phyloP scores from a whole-genome alignment of 2,113 vertebrate genomes.

The Aythya baeri region DNA sequence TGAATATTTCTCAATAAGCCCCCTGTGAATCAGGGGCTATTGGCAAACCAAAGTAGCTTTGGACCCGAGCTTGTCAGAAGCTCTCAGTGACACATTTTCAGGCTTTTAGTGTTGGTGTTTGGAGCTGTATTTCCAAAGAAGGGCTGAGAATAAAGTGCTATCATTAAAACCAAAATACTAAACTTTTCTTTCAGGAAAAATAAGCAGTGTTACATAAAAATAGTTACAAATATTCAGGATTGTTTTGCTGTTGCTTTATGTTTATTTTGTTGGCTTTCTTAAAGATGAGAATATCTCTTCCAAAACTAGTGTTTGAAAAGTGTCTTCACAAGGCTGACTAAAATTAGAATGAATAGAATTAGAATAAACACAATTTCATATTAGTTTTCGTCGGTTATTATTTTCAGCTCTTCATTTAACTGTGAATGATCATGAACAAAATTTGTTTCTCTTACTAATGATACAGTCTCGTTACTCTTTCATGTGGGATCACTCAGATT shows the following conservation, averaged over 20 bases:
- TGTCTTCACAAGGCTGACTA: slow-evolving; percentile 17
- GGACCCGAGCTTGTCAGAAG: neutral
- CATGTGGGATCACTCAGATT: slow-evolving; percentile 45
- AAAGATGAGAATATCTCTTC: slow-evolving; percentile 56
- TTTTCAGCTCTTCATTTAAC: slow-evolving; percentile 54
- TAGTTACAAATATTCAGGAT: slow-evolving; percentile 16
- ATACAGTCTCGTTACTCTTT: slow-evolving; percentile 29
- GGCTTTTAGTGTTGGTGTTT: neutral
- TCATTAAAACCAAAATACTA: neutral
- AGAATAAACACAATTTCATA: slow-evolving; percentile 55
- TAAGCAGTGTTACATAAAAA: neutral
- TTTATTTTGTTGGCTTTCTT: slow-evolving; percentile 51
- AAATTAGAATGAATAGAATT: slow-evolving; percentile 60
- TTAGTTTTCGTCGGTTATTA: slow-evolving; percentile 56
- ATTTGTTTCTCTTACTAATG: slow-evolving; percentile 57
- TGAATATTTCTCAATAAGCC: neutral
- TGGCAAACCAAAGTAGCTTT: neutral
- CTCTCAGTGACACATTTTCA: neutral
- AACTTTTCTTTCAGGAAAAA: slow-evolving; percentile 31
- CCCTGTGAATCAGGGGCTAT: neutral
- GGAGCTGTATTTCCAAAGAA: neutral
- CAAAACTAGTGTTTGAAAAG: slow-evolving; percentile 27
- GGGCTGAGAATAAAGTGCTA: slow-evolving; percentile 8
- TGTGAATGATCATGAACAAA: slow-evolving; percentile 28
- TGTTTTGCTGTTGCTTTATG: slow-evolving; percentile 8